A percentile compares a stretch with the other conserved stretches of the same genome.
phyloP scores from a whole-genome alignment of 1,140 invertebrate genomes.

The Mylabris phalerata region DNA sequence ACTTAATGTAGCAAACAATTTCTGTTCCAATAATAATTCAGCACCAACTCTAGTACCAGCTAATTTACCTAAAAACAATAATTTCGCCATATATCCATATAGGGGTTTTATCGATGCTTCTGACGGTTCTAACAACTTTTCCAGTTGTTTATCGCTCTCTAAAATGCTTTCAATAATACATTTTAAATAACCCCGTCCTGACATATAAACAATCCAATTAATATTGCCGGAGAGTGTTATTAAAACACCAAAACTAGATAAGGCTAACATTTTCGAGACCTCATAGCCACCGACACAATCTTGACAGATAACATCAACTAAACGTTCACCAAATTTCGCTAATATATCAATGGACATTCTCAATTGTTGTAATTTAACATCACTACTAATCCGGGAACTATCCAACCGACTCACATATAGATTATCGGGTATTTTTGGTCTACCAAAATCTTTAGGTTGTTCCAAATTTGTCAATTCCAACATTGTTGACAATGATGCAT shows the following conservation, averaged over 20 bases:
- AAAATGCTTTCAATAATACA: conserved; percentile 74
- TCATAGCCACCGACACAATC: conserved; percentile 85
- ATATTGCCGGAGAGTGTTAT: conserved; percentile 67
- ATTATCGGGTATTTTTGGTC: conserved; percentile 31
- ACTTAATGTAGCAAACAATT: conserved; percentile 64
- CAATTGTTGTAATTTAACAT: conserved; percentile 12
- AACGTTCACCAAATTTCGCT: conserved; percentile 62
- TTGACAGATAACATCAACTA: conserved; percentile 76
- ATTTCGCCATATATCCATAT: conserved; percentile 84
- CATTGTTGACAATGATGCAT: conserved; percentile 68
- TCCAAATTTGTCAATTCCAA: conserved; percentile 65
- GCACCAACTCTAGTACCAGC: conserved; percentile 66
- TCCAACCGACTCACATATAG: conserved; percentile 55
- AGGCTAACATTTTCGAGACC: conserved; percentile 79
- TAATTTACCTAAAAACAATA: conserved; percentile 72
- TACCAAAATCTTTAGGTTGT: conserved; percentile 28
- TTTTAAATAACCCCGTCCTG: conserved; percentile 74
- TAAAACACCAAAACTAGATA: conserved; percentile 74
- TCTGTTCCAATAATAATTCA: conserved; percentile 66
- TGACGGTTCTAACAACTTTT: conserved; percentile 59
- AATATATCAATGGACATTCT: conserved; percentile 27
- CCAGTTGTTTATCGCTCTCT: conserved; percentile 66
- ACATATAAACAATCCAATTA: conserved; percentile 67
- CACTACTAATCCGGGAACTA: conserved; percentile 41
- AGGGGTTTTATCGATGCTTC: conserved; percentile 66